A percentile compares a stretch with the other conserved stretches of the same genome.
phyloP scores from a whole-genome alignment of 1,140 invertebrate species.

The Homalodisca vitripennis region DNA sequence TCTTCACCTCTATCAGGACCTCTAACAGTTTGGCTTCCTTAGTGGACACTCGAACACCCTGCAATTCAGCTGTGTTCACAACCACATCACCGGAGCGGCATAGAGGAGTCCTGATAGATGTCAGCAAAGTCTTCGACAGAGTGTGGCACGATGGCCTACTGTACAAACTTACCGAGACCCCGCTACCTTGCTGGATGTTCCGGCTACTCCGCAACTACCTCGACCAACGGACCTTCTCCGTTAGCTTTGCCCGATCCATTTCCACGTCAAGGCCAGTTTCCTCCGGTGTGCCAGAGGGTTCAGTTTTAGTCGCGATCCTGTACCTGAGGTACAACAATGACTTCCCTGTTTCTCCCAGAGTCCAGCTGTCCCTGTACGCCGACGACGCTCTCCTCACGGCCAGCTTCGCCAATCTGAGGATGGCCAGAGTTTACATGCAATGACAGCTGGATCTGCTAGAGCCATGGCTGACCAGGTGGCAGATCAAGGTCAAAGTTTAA shows the following conservation, averaged over 20 bases:
- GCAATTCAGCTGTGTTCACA: neutral
- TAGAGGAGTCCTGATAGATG: neutral
- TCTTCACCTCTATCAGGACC: neutral
- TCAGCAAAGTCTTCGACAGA: too few relatives aligned
- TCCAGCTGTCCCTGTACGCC: neutral
- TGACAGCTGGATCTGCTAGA: too few relatives aligned
- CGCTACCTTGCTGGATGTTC: neutral
- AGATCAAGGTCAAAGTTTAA: too few relatives aligned
- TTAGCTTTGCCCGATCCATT: too few relatives aligned
- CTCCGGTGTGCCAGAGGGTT: neutral
- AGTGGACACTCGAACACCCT: neutral
- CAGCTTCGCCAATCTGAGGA: neutral
- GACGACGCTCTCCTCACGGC: neutral
- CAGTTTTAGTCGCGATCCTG: too few relatives aligned
- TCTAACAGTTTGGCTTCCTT: neutral
- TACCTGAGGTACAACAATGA: too few relatives aligned
- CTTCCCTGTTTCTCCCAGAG: neutral
- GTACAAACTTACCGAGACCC: neutral
- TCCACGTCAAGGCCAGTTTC: neutral
- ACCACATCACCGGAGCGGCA: too few relatives aligned
- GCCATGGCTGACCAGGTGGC: too few relatives aligned
- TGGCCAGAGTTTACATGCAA: neutral
- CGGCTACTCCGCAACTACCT: neutral
- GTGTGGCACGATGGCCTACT: too few relatives aligned
- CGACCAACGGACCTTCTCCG: neutral